A percentile compares a stretch with the other conserved stretches of the same genome.
phyloP scores from a whole-genome alignment of 1,140 invertebrate genomes.

The Drosophila watanabei region DNA sequence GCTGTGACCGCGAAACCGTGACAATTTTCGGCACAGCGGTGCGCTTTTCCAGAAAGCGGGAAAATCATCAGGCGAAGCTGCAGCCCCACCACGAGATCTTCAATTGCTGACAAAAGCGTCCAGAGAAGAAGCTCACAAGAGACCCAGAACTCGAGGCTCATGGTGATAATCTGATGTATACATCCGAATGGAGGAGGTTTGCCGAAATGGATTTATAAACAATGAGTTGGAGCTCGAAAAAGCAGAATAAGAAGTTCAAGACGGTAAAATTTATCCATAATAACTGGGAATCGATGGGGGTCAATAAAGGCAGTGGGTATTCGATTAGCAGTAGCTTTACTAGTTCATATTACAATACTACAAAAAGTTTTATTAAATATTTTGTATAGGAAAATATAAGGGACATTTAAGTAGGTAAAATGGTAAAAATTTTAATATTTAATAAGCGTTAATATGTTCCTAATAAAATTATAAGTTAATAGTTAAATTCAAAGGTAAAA shows the following conservation, averaged over 20 bases:
- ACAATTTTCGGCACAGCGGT: conserved; percentile 83
- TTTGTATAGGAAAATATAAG: not conserved
- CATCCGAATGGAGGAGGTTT: conserved; percentile 22
- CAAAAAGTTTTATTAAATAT: not conserved
- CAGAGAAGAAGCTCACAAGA: conserved; percentile 4
- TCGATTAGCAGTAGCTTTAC: not conserved
- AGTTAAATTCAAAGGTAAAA: not conserved
- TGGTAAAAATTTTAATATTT: no score
- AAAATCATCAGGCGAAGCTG: conserved; percentile 35
- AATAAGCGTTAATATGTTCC: no score
- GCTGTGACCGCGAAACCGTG: conserved; percentile 60
- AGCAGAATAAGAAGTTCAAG: conserved; percentile 8
- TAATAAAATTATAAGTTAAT: not conserved
- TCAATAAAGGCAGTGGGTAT: conserved; percentile 1
- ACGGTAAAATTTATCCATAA: not conserved
- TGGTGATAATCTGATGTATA: conserved; percentile 21
- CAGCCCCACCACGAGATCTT: conserved; percentile 26
- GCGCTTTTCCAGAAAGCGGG: conserved; percentile 75
- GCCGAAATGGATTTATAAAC: conserved; percentile 24
- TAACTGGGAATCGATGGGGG: not conserved
- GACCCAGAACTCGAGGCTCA: conserved; percentile 27
- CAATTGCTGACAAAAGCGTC: conserved; percentile 19
- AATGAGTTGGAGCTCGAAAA: not conserved
- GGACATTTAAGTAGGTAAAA: rapidly evolving
- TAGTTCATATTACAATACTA: not conserved